phyloP scores from a whole-genome alignment of 2,888 invertebrate species.

The Folsomia candida region DNA sequence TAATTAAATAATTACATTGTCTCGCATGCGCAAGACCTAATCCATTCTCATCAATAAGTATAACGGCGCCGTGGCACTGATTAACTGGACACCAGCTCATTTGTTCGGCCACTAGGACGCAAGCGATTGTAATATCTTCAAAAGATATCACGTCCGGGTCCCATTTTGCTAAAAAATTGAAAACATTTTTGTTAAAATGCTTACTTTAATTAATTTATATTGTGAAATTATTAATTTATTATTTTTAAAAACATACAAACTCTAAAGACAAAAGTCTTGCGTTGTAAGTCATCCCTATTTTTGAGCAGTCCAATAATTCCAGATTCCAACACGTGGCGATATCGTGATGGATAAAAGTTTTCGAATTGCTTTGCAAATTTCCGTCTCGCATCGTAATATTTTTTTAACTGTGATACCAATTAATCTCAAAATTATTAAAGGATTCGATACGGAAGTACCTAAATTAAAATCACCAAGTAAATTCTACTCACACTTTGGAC shows the following conservation, averaged over 20 bases:
- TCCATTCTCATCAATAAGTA: constrained; percentile 23
- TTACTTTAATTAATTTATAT: neutral
- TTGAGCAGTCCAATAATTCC: constrained; percentile 21
- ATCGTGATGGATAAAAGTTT: constrained; percentile 15
- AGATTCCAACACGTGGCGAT: constrained; percentile 19
- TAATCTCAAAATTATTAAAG: neutral
- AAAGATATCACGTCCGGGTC: constrained; percentile 14
- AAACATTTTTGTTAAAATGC: neutral
- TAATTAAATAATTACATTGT: no score
- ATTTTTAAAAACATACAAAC: no score
- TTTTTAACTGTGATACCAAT: constrained; percentile 13
- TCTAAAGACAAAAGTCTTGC: constrained; percentile 24
- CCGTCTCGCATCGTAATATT: constrained; percentile 23
- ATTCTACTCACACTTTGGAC: constrained; percentile 13
- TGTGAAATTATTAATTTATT: no score
- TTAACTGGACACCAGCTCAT: constrained; percentile 27
- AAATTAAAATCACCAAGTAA: neutral
- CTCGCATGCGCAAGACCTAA: constrained; percentile 22
- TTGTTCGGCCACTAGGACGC: constrained; percentile 27
- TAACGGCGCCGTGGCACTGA: constrained; percentile 24
- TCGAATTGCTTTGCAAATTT: constrained; percentile 20
- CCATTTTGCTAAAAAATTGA: constrained; percentile 18
- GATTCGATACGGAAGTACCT: no score
- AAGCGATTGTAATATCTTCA: constrained; percentile 24
- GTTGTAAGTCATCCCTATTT: constrained; percentile 17